Evolutionary conservation across 2,888 invertebrate species (phyloP).

Genomic region (Melieria picta): DNA sequence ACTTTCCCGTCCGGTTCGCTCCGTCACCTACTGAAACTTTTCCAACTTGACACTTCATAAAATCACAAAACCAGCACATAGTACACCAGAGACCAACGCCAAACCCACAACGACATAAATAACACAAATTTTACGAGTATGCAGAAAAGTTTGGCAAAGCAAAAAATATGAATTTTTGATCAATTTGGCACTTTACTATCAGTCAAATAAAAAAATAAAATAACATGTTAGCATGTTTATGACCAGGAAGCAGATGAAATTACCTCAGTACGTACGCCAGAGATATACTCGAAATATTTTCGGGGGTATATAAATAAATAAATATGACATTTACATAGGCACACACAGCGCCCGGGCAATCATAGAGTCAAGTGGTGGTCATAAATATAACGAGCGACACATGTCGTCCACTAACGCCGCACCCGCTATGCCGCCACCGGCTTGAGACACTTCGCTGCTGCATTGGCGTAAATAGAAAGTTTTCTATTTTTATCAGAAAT

Average conservation of each 20-base stretch:
- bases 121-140: too few relatives aligned
- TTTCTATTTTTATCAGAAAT: conserved; percentile 32
- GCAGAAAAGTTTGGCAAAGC: too few relatives aligned
- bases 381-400: conserved; percentile 52
- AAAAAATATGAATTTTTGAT: conserved; percentile 36
- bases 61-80: neutral
- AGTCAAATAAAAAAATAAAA: conserved; percentile 49
- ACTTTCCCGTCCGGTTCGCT: too few relatives aligned
- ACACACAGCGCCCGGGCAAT: conserved; percentile 16
- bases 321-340: neutral
- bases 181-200: conserved; percentile 51
- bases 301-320: neutral
- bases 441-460: conserved; percentile 6
- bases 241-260: conserved; percentile 39
- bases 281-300: neutral
- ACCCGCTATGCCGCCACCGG: neutral
- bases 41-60: conserved; percentile 28
- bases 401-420: conserved; percentile 39
- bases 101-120: too few relatives aligned
- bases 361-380: conserved; percentile 50
- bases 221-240: conserved; percentile 44
- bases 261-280: neutral
- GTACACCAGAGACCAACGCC: neutral
- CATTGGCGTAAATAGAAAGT: conserved; percentile 40
- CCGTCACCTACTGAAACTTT: conserved; percentile 7